These are phyloP conservation scores for Menidia beryllina DNA, from an alignment of 2,113 vertebrate species.

Conservation along the genomic window DNA sequence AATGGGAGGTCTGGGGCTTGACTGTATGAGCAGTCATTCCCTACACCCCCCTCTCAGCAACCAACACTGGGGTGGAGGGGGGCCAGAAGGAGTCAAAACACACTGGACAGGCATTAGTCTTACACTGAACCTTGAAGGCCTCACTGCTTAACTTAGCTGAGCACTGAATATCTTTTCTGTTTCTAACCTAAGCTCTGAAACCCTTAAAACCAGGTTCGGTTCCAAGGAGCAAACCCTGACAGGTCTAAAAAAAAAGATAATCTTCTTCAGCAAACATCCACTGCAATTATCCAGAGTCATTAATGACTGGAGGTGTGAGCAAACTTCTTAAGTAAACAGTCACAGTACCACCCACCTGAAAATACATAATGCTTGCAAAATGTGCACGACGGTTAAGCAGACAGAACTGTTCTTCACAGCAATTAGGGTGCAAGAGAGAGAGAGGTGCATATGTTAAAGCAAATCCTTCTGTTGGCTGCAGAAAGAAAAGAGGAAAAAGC, in stretches of 20 bases:
- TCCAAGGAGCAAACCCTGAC: constrained; percentile 53
- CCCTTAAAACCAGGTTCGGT: constrained; percentile 15
- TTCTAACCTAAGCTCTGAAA: constrained; percentile 25
- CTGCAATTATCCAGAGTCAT: constrained; percentile 71
- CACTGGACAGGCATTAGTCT: constrained; percentile 60
- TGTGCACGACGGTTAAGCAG: constrained; percentile 48
- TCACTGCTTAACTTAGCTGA: constrained; percentile 47
- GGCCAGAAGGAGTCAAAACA: constrained; percentile 69
- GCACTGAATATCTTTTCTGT: constrained; percentile 63
- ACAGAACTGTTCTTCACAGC: constrained; percentile 68
- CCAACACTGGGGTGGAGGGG: constrained; percentile 26
- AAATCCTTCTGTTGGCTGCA: constrained; percentile 58
- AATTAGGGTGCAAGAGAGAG: constrained; percentile 63
- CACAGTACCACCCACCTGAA: constrained; percentile 64
- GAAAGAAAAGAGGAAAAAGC: constrained; percentile 65
- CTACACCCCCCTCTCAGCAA: constrained; percentile 46
- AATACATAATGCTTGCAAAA: constrained; percentile 69
- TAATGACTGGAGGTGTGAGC: constrained; percentile 73
- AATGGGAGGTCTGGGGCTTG: constrained; percentile 67
- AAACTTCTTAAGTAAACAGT: constrained; percentile 67
- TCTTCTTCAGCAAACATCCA: constrained; percentile 67
- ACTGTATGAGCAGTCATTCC: constrained; percentile 69
- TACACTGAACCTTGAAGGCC: constrained; percentile 52
- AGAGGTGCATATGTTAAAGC: constrained; percentile 66
- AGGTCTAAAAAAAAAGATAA: constrained; percentile 53